These are phyloP conservation scores for Artemisiospiza belli DNA, from an alignment of 2,113 vertebrate genomes.

Conservation along the genomic window DNA sequence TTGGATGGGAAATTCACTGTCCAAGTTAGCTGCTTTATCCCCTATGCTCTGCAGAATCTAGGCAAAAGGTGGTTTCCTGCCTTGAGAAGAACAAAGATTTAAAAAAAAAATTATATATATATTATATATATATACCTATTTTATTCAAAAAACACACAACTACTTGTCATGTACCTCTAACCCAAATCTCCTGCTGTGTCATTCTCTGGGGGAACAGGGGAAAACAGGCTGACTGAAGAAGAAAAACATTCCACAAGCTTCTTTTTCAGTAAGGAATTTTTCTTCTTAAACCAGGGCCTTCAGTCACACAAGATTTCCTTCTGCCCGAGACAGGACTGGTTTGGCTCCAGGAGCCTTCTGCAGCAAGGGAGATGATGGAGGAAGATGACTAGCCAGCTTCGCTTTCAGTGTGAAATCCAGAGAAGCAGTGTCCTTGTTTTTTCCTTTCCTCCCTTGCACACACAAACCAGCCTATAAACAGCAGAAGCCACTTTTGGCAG, in stretches of 20 bases:
- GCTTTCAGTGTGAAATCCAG: background rate
- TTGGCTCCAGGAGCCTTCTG: background rate
- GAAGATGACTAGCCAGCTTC: background rate
- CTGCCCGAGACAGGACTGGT: background rate
- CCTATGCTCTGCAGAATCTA: background rate
- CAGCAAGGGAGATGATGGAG: background rate
- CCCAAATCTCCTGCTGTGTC: background rate
- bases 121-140: background rate
- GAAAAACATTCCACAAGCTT: background rate
- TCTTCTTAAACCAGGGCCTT: background rate
- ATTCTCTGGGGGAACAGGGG: background rate
- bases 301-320: background rate
- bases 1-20: conserved; percentile 43
- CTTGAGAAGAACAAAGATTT: background rate
- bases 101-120: too few species aligned
- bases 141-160: background rate
- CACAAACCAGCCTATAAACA: background rate
- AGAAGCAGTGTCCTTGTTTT: background rate
- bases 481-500: background rate
- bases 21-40: conserved; percentile 13
- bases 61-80: background rate
- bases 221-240: background rate
- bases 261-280: background rate
- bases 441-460: background rate
- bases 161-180: background rate